phyloP scores from a whole-genome alignment of 1,140 invertebrate genomes.

The Cydia amplana region DNA sequence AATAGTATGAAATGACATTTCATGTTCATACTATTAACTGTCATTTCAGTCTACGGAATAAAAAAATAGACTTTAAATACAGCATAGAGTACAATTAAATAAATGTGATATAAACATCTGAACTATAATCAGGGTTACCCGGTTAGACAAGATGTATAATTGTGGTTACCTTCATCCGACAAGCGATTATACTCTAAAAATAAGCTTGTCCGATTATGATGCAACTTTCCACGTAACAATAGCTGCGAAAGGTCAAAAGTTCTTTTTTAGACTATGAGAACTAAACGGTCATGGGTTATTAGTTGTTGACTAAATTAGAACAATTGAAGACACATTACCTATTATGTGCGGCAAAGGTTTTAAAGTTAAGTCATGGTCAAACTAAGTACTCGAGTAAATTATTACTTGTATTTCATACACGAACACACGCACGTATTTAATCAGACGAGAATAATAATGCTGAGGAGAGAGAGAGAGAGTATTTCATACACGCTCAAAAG shows the following conservation, averaged over 20 bases:
- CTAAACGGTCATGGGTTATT: background rate
- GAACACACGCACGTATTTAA: too few relatives aligned
- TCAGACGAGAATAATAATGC: too few relatives aligned
- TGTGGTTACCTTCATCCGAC: constrained; percentile 2
- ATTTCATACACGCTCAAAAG: too few relatives aligned
- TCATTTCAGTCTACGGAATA: too few relatives aligned
- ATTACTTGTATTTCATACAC: too few relatives aligned
- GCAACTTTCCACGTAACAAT: constrained; percentile 12
- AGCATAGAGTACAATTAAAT: background rate
- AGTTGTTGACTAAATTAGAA: constrained; percentile 22
- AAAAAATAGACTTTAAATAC: too few relatives aligned
- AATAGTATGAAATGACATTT: too few relatives aligned
- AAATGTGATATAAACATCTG: constrained; percentile 1
- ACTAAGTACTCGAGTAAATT: background rate
- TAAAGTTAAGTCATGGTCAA: background rate
- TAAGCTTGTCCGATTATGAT: constrained; percentile 24
- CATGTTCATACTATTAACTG: too few relatives aligned
- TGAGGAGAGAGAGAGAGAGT: too few relatives aligned
- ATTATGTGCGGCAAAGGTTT: background rate
- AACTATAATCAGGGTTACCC: background rate
- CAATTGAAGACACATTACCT: background rate
- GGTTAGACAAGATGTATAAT: constrained; percentile 14
- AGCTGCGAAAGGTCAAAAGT: constrained; percentile 10
- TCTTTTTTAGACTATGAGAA: background rate
- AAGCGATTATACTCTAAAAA: constrained; percentile 22